Evolutionary conservation across 2,113 vertebrate species (phyloP), one percentile per base, ranked within the genome.

Genomic region (Dicerorhinus sumatrensis): DNA sequence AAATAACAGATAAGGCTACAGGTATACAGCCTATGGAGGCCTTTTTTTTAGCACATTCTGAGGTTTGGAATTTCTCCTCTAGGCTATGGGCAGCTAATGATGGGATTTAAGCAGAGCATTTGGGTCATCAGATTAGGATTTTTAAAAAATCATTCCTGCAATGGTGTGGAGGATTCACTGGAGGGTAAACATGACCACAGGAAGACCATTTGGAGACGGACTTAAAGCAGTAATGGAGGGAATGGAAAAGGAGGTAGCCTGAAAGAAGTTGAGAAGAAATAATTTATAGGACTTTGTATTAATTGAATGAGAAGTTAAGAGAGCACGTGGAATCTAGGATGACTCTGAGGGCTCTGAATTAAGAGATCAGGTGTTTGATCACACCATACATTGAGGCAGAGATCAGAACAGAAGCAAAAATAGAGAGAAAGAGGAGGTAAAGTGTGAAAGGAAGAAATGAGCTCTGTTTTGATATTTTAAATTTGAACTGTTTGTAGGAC

Each of bases 111-210:
- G 79, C 31, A 94, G 33, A 92, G 17, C 8, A 51, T 4, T 62
- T n/a, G 31, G 17, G 27, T 29, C 4, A 23, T 39, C 29, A 42
- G 39, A 62, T 80, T 33, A 48, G 27, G 29, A 73, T 75, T 92
- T 92, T 56, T 77, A 54, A 89, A 67, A 97, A 94, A 20, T 56
- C 72, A 76, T 60, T 70, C 23, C 88, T 42, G 33, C 65, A 72
- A 5, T 20, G 20, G 21, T 17, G 17, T 81, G 31, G 33, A 54
- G n/a, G 20, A 91, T 39, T 88, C 56, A 36, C 8, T 91, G 54
- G 29, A 70, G 2, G 18, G 10, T 72, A 54, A 94, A 54, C 6
- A 27, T 42, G 54, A 72, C 14, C n/a, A 48, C 5, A 62, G 36
- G 18, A 16, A 87, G 42, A 67, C 8, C 11, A 76, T 65, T 51